Evolutionary conservation across 2,797 vertebrate species (phyloP).

Genomic region (Oceanodroma leucorhoa): DNA sequence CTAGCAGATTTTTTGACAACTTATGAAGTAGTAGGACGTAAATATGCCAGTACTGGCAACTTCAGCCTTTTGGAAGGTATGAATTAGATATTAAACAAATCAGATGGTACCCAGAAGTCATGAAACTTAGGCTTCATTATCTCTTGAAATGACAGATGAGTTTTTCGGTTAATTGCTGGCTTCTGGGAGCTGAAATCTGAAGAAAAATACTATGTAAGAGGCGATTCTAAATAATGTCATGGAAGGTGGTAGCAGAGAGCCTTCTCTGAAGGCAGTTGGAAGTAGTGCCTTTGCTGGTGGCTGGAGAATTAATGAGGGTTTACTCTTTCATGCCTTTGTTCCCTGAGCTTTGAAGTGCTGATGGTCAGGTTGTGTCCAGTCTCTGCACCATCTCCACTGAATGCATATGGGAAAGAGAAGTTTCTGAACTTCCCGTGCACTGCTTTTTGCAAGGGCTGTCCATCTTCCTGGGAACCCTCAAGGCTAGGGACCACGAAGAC

Average conservation of each 20-base stretch:
- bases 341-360: neutral
- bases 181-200: neutral
- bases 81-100: neutral
- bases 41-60: neutral
- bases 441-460: neutral
- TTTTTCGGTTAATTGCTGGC: neutral
- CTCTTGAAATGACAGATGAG: neutral
- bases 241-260: neutral
- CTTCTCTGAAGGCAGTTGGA: neutral
- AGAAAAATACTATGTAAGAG: neutral
- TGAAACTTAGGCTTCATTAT: neutral
- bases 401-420: neutral
- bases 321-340: neutral
- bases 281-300: neutral
- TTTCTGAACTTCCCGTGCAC: neutral
- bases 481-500: neutral
- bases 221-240: neutral
- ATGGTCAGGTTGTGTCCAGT: neutral
- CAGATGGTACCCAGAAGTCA: neutral
- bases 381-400: neutral
- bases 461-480: rapidly evolving
- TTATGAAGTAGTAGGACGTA: neutral
- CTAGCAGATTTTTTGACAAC: neutral
- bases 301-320: neutral
- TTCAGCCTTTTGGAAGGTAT: neutral